Evolutionary conservation across 2,797 vertebrate species (phyloP), one percentile per base, ranked within the genome.

Genomic region (Antrozous pallidus): DNA sequence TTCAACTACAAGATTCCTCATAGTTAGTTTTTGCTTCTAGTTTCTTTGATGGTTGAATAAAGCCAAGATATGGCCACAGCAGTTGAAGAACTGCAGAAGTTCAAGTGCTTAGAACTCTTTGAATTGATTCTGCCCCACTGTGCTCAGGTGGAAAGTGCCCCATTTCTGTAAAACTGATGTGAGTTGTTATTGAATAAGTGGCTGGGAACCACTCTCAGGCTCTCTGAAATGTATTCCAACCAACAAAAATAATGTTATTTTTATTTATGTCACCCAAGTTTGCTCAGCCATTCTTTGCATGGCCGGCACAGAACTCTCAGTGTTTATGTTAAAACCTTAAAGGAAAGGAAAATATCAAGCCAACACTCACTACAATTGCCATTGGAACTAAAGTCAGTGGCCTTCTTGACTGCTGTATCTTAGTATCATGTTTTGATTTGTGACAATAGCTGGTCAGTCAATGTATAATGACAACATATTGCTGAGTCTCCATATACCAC

Each of bases 221-320:
- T 77, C n/a, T 61, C 79, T 94, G 89, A 93, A 51, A 79, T 58
- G 20, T 88, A 51, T 82, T 58, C 73, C 74, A 96, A 96, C 82
- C 96, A 93, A 95, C 24, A 63, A 94, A 92, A 96, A 92, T 95
- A 1, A 74, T 96, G 97, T 97, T 97, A 85, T 96, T 86, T 92
- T 96, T 91, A 70, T 79, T n/a, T 94, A 86, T 96, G 20, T 92
- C 95, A 95, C 91, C 40, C 80, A 73, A 94, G 61, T 90, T 88
- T 97, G 91, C 58, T 95, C 94, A 93, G 31, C 61, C 93, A 77
- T 74, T 92, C 18, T 1, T 28, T 89, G 65, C 18, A 54, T 70
- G 85, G 42, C 79, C 93, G 75, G 71, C 81, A 93, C 77, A 26
- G 38, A 67, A 47, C 90, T 63, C 36, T 96, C 77, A 79, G 18